These are phyloP conservation scores for Andrena camellia DNA, from an alignment of 2,888 invertebrate species.

Conservation along the genomic window DNA sequence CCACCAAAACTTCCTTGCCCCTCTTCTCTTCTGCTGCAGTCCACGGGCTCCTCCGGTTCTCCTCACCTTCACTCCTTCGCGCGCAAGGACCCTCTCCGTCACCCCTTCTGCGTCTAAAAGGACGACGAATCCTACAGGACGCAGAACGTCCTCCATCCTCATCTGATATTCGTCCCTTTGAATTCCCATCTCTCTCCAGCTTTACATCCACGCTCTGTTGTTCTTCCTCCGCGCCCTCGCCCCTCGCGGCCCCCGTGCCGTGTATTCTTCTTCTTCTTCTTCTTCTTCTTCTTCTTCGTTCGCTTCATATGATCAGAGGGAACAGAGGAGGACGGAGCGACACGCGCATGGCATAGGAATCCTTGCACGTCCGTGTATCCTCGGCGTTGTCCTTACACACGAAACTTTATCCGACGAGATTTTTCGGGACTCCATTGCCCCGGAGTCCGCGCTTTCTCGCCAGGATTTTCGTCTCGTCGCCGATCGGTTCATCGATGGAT, in stretches of 20 bases:
- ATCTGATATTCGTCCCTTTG: constrained; percentile 47
- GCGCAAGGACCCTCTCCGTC: constrained; percentile 42
- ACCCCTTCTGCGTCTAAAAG: constrained; percentile 33
- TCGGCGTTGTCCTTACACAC: constrained; percentile 60
- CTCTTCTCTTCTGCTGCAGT: constrained; percentile 52
- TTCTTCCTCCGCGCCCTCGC: constrained; percentile 34
- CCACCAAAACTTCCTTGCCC: constrained; percentile 65
- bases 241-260: constrained; percentile 22
- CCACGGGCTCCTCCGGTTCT: constrained; percentile 42
- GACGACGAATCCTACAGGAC: constrained; percentile 70
- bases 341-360: constrained; percentile 74
- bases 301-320: constrained; percentile 33
- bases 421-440: constrained; percentile 50
- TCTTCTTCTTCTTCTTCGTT: constrained; percentile 49
- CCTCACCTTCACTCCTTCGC: constrained; percentile 28
- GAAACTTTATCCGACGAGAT: constrained; percentile 61
- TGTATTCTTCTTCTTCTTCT: constrained; percentile 55
- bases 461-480: constrained; percentile 36
- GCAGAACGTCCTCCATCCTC: constrained; percentile 50
- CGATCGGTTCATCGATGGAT: constrained; percentile 9
- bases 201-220: constrained; percentile 23
- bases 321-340: constrained; percentile 53
- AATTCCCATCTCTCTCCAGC: constrained; percentile 39
- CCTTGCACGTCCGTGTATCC: constrained; percentile 68
- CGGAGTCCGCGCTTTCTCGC: constrained; percentile 26